Percentiles rank a stretch among this genome's conserved stretches.
These are phyloP conservation scores for Dioctria linearis DNA, from an alignment of 2,888 invertebrate genomes.

Conservation along the genomic window DNA sequence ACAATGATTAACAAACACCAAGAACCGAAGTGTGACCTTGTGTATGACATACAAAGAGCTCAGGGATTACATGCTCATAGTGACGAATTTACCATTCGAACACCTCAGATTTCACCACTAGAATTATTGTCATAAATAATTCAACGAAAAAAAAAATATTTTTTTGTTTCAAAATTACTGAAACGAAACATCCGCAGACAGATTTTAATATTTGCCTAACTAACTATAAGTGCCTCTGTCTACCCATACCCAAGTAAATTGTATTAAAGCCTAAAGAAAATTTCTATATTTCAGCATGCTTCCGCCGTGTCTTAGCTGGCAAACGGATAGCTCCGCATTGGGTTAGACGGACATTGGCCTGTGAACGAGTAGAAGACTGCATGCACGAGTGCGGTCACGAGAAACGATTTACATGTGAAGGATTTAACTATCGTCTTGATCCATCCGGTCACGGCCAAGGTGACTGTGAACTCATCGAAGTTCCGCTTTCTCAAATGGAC, in stretches of 20 bases:
- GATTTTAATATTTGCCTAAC: not conserved
- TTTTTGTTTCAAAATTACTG: constrained; percentile 2
- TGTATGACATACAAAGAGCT: constrained; percentile 31
- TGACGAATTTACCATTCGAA: not conserved
- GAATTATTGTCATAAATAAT: constrained; percentile 33
- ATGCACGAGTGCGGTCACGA: constrained; percentile 83
- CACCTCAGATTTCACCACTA: not conserved
- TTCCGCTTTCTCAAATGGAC: constrained; percentile 80
- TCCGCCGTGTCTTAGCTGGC: constrained; percentile 82
- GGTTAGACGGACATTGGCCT: constrained; percentile 79
- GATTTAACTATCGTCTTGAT: constrained; percentile 88
- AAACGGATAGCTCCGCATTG: constrained; percentile 79
- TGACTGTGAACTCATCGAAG: constrained; percentile 83
- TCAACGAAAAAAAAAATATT: not conserved
- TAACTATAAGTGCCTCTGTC: no score
- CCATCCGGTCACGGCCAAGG: constrained; percentile 81
- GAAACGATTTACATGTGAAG: constrained; percentile 83
- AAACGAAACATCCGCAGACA: not conserved
- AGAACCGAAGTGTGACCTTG: constrained; percentile 35
- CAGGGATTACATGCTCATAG: not conserved
- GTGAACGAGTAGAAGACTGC: constrained; percentile 83
- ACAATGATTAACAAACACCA: constrained; percentile 29
- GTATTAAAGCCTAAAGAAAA: constrained; percentile 26
- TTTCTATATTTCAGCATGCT: constrained; percentile 77
- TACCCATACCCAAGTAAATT: not conserved